Evolutionary conservation across 2,113 vertebrate genomes (phyloP), one percentile per base, ranked within the genome.

Genomic region (Phylloscopus trochiloides): DNA sequence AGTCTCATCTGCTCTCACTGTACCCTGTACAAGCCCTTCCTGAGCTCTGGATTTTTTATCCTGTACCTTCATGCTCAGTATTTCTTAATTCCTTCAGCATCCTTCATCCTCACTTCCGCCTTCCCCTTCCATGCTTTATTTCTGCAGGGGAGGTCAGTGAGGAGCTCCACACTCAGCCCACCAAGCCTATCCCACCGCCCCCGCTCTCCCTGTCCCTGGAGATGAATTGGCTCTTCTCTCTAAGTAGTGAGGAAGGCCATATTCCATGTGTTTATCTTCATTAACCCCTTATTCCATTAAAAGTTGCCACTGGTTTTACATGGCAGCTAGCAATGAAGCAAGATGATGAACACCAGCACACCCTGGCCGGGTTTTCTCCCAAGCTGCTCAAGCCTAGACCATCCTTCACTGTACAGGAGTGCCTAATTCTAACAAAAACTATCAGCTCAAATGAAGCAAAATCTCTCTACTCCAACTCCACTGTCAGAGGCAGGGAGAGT

Each of bases 81-180:
- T 59, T 92, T 58, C 52, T n/a, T 14, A 71, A 42, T 32, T 38
- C 14, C 20, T 72, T n/a, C 22, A 36, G 43, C 1, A 0, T 6
- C 6, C n/a, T 26, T 24, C 15, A n/a, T 24, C 42, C 28, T 32
- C 18, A 17, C 17, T 65, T 47, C 9, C 36, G 76, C 58, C 12
- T 32, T 72, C 9, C 4, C 40, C 40, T 40, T 40, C 12, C 14
- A 16, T 0, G 0, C 6, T 21, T 61, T 36, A 59, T 7, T 70
- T 84, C 31, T 34, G 54, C 40, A 25, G 57, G 6, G 24, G 9
- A 72, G 10, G 20, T 55, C 24, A 25, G 36, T 5, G 58, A 59
- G 58, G 48, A 54, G 52, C 32, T 68, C 42, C 1, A 4, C 6
- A 10, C 25, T 5, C 0, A 0, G 16, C 21, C 0, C 1, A 6